Conservation (phyloP, 2,888 invertebrate species). For the Cataglyphis rosenhaueri region DNA sequence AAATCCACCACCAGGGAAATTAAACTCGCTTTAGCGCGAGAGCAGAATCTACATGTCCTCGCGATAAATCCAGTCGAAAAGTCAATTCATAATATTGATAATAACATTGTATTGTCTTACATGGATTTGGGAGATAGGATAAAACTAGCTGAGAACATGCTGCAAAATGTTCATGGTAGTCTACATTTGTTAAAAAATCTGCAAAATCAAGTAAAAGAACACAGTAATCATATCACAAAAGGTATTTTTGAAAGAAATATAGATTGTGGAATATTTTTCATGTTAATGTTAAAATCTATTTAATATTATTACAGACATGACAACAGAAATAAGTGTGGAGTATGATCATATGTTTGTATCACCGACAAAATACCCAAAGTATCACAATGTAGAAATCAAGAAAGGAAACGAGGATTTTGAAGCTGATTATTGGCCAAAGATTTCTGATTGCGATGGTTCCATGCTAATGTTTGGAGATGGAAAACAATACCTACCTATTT, state of each 20-base stretch:
- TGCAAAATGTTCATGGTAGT: conserved; percentile 85
- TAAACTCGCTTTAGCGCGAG: conserved; percentile 43
- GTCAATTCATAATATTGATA: conserved; percentile 30
- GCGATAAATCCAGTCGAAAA: conserved; percentile 38
- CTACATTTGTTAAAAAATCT: conserved; percentile 86
- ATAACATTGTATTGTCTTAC: conserved; percentile 78
- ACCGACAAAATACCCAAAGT: conserved; percentile 75
- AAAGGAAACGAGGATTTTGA: conserved; percentile 71
- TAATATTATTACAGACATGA: conserved; percentile 13
- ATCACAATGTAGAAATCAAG: conserved; percentile 74
- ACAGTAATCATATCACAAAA: conserved; percentile 83
- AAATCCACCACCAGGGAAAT: conserved; percentile 81
- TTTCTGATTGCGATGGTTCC: conserved; percentile 69
- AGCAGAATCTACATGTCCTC: conserved; percentile 26
- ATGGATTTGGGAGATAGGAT: conserved; percentile 82
- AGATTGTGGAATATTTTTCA: not conserved
- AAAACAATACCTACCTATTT: conserved; percentile 87
- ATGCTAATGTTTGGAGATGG: conserved; percentile 66
- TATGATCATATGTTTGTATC: conserved; percentile 69
- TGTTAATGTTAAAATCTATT: not conserved
- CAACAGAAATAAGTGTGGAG: conserved; percentile 16
- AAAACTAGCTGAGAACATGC: conserved; percentile 83
- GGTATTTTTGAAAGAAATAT: conserved; percentile 13
- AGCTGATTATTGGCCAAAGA: conserved; percentile 75
- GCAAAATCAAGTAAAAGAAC: conserved; percentile 86